These are phyloP conservation scores for Melanotus villosus DNA, from an alignment of 2,888 invertebrate species.

Conservation along the genomic window DNA sequence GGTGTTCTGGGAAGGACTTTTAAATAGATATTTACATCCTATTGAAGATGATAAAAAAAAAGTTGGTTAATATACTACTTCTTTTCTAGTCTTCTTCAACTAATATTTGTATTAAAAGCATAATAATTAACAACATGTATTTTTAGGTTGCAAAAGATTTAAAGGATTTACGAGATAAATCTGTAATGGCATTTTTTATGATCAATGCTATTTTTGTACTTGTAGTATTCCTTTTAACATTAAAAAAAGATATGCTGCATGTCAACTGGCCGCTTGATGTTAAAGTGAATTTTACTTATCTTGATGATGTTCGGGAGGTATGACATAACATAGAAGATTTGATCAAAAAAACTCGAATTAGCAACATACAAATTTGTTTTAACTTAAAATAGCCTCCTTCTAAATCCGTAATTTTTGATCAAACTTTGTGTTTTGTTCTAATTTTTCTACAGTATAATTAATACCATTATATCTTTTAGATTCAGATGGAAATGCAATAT, in stretches of 20 bases:
- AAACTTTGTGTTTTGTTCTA: not conserved
- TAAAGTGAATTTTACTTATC: conserved; percentile 67
- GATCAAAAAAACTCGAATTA: not conserved
- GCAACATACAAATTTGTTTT: not conserved
- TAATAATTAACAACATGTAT: too few species aligned
- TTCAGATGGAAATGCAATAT: conserved; percentile 72
- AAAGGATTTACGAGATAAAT: conserved; percentile 76
- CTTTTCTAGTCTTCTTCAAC: too few species aligned
- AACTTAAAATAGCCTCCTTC: too few species aligned
- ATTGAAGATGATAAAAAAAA: conserved; percentile 77
- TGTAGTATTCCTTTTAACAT: conserved; percentile 80
- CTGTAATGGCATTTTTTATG: conserved; percentile 81
- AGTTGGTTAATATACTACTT: conserved; percentile 63
- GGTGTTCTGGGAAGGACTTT: conserved; percentile 83
- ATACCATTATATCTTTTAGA: conserved; percentile 60
- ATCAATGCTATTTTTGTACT: conserved; percentile 83
- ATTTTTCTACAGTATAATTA: not conserved
- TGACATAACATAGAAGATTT: too few species aligned
- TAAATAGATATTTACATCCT: conserved; percentile 83
- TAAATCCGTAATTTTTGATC: too few species aligned
- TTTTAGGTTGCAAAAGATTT: conserved; percentile 67
- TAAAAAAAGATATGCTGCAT: conserved; percentile 79
- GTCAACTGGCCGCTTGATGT: conserved; percentile 79
- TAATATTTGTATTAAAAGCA: too few species aligned
- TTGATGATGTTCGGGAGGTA: conserved; percentile 57